Percentiles rank a stretch among this genome's conserved stretches.
Conservation (phyloP, 2,797 vertebrate species). For the Tragopan temminckii region DNA sequence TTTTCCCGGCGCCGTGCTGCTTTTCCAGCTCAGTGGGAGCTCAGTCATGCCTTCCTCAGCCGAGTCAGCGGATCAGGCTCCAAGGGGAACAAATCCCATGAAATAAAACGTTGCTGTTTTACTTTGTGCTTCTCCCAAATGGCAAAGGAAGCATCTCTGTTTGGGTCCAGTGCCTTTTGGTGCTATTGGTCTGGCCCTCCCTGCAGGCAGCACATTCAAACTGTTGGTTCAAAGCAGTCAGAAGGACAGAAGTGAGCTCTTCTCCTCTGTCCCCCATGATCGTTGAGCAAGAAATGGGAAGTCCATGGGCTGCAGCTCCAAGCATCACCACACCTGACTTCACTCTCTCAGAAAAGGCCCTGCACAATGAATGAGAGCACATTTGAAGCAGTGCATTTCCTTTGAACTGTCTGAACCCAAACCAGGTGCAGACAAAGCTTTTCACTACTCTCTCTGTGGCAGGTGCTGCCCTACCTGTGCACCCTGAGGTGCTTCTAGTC, state of each 20-base stretch:
- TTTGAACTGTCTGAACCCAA: not conserved
- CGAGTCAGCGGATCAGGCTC: not conserved
- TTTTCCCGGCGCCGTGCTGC: not conserved
- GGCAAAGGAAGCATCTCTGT: not conserved
- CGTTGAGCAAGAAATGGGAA: not conserved
- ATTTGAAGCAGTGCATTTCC: not conserved
- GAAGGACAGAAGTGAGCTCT: not conserved
- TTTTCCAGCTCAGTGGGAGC: not conserved
- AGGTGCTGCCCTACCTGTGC: not conserved
- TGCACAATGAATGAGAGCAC: not conserved
- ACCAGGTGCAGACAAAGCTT: not conserved
- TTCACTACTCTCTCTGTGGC: too few species aligned
- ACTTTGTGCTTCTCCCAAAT: not conserved
- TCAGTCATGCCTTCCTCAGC: not conserved
- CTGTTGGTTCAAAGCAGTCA: not conserved
- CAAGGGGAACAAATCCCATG: not conserved
- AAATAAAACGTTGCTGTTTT: not conserved
- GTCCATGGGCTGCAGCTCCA: not conserved
- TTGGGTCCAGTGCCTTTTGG: not conserved
- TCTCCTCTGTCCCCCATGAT: not conserved
- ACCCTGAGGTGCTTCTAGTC: not conserved
- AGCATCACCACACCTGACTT: not conserved
- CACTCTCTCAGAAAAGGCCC: not conserved
- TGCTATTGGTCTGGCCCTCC: not conserved
- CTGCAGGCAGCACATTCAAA: not conserved